Evolutionary conservation across 2,113 vertebrate species (phyloP).

Genomic region (Tenrec ecaudatus): DNA sequence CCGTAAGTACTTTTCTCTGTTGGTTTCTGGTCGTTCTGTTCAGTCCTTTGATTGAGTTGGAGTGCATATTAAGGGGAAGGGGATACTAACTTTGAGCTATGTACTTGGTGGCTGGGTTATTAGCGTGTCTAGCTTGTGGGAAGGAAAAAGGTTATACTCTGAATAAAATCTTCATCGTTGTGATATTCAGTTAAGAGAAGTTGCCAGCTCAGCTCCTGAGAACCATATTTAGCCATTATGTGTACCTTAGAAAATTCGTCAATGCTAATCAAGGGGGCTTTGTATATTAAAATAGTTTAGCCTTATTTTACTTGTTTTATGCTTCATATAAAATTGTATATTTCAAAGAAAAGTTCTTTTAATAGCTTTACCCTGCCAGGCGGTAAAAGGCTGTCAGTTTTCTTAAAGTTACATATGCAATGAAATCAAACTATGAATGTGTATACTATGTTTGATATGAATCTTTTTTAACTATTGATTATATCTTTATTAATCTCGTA

Average conservation of each 20-base stretch:
- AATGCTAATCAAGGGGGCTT: neutral
- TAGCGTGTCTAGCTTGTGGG: neutral
- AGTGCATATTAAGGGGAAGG: neutral
- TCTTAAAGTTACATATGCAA: constrained; percentile 8
- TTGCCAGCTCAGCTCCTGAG: constrained; percentile 5
- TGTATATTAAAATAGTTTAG: constrained; percentile 8
- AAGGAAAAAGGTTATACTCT: neutral
- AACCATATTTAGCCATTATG: neutral
- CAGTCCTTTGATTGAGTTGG: neutral
- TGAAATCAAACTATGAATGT: neutral
- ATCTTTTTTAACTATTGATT: neutral
- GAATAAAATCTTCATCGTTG: neutral
- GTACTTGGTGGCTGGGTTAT: neutral
- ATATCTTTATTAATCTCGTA: constrained; percentile 19
- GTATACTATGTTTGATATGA: neutral
- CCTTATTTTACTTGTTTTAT: constrained; percentile 22
- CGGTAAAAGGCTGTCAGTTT: neutral
- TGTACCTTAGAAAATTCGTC: neutral
- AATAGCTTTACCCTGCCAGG: neutral
- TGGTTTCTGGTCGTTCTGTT: rapidly evolving
- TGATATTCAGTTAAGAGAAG: neutral
- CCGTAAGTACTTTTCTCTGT: constrained; percentile 88
- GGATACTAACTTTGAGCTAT: neutral
- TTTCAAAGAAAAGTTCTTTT: neutral
- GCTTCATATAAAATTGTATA: neutral